Conservation (phyloP, 2,797 vertebrate genomes). For the Phrynocephalus forsythii region DNA sequence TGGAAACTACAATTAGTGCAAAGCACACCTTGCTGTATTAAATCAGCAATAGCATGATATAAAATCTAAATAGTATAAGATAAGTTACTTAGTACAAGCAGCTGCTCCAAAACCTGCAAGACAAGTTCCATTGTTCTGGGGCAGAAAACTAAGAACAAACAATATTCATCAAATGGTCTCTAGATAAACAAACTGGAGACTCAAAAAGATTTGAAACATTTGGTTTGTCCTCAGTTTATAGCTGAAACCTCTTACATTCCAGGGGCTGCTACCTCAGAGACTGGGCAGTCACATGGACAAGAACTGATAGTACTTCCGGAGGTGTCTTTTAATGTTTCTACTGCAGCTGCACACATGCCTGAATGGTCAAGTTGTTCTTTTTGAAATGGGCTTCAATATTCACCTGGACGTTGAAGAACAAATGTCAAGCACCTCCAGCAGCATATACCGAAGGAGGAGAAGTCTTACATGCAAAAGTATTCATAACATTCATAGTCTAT, state of each 20-base stretch:
- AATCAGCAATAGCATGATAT: constrained; percentile 19
- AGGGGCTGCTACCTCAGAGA: background rate
- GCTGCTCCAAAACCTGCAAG: constrained; percentile 61
- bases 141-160: background rate
- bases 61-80: constrained; percentile 64
- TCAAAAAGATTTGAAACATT: fast-evolving
- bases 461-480: background rate
- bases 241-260: fast-evolving
- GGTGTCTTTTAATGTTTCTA: background rate
- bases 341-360: background rate
- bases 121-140: constrained; percentile 52
- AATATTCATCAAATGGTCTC: background rate
- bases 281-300: fast-evolving
- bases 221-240: background rate
- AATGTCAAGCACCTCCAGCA: background rate
- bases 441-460: background rate
- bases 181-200: background rate
- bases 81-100: constrained; percentile 67
- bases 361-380: background rate
- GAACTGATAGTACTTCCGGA: fast-evolving
- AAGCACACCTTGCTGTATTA: background rate
- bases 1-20: background rate
- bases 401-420: background rate
- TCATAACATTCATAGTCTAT: background rate
- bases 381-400: background rate